These are phyloP conservation scores for Choloepus hoffmanni DNA, from an alignment of 2,113 vertebrate species.

Conservation along the genomic window DNA sequence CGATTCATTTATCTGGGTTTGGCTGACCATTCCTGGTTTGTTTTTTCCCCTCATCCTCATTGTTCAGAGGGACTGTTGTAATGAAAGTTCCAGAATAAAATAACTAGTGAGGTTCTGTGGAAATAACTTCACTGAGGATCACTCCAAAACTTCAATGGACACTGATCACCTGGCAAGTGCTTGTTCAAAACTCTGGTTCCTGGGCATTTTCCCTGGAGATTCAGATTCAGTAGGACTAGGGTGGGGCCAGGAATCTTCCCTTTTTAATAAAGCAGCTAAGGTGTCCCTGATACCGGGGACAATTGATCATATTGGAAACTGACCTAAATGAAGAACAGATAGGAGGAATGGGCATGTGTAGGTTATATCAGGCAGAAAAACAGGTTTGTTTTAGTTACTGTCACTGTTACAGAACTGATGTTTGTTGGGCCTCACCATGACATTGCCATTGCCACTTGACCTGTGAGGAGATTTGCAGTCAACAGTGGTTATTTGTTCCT, in stretches of 20 bases:
- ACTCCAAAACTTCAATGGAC: background rate
- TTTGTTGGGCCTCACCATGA: background rate
- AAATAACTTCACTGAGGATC: background rate
- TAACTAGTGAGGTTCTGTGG: background rate
- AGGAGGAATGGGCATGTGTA: background rate
- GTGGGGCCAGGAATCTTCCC: background rate
- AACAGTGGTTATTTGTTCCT: background rate
- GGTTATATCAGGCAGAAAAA: background rate
- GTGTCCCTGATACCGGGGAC: background rate
- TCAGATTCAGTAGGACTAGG: background rate
- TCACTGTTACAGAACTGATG: slow-evolving; percentile 28
- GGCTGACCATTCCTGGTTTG: background rate
- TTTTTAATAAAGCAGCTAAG: background rate
- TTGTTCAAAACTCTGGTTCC: background rate
- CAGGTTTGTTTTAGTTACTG: background rate
- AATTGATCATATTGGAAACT: background rate
- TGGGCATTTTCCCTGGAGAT: background rate
- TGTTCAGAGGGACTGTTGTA: background rate
- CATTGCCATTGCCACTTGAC: slow-evolving; percentile 12
- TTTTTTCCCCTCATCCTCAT: background rate
- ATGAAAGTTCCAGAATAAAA: background rate
- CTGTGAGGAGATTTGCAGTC: background rate
- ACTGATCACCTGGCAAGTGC: background rate
- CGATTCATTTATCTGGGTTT: background rate
- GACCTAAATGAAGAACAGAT: background rate